phyloP scores from a whole-genome alignment of 2,888 invertebrate genomes.

The Scaptomyza flava region DNA sequence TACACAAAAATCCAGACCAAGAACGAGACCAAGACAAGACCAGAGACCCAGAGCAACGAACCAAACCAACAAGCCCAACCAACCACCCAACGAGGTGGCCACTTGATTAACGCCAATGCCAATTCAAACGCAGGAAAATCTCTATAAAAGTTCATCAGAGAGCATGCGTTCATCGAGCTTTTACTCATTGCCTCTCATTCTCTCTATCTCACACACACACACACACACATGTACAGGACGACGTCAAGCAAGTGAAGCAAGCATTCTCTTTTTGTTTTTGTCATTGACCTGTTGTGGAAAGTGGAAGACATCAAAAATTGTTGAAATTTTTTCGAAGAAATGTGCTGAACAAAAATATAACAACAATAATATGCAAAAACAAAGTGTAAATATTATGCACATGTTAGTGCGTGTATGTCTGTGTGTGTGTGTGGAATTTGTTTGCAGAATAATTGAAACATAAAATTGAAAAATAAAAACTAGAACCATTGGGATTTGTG shows the following conservation, averaged over 20 bases:
- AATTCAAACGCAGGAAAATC: conserved; percentile 77
- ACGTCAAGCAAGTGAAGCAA: conserved; percentile 5
- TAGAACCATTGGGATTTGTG: not conserved
- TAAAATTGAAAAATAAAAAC: not conserved
- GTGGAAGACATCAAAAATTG: conserved; percentile 24
- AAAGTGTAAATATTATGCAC: not conserved
- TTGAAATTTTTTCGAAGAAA: conserved; percentile 17
- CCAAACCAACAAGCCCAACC: conserved; percentile 36
- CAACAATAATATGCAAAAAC: not conserved
- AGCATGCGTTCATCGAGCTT: conserved; percentile 74
- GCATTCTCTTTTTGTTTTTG: conserved; percentile 65
- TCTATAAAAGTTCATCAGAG: conserved; percentile 70
- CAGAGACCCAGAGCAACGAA: conserved; percentile 31
- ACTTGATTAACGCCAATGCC: conserved; percentile 78
- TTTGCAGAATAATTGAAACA: not conserved
- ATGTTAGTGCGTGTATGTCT: not conserved
- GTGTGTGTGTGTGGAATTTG: not conserved
- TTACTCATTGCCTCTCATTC: conserved; percentile 14
- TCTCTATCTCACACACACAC: conserved; percentile 3
- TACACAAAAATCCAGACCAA: conserved; percentile 75
- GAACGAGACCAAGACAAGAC: conserved; percentile 62
- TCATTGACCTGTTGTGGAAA: conserved; percentile 77
- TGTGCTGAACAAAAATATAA: not conserved
- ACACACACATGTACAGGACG: conserved; percentile 45
- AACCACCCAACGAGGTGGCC: conserved; percentile 53